These are phyloP conservation scores for Aleiodes sp. DNA, from an alignment of 1,140 invertebrate genomes.

Conservation along the genomic window DNA sequence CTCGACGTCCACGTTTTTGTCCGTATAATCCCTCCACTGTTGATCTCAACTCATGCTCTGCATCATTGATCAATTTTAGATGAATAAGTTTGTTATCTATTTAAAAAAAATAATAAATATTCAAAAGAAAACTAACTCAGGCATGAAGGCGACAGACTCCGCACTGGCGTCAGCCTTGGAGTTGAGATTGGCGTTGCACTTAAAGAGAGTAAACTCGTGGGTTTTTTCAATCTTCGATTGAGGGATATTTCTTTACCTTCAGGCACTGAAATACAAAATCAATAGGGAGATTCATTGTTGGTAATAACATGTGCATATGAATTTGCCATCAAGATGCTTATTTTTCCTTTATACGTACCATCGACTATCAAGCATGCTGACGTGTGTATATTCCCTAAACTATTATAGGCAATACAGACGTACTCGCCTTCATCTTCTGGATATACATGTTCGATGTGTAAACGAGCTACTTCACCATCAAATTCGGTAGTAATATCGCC, in stretches of 20 bases:
- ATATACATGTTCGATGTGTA: slow-evolving; percentile 80
- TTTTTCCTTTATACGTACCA: slow-evolving; percentile 65
- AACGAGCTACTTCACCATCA: slow-evolving; percentile 73
- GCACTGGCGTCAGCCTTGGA: slow-evolving; percentile 74
- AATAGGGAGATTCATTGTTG: background rate
- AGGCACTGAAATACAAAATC: slow-evolving; percentile 69
- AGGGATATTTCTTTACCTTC: slow-evolving; percentile 82
- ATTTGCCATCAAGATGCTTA: background rate
- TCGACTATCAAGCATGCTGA: slow-evolving; percentile 84
- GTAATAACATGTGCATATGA: too few species aligned
- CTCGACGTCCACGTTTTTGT: slow-evolving; percentile 43
- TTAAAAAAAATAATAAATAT: slow-evolving; percentile 25
- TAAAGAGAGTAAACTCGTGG: slow-evolving; percentile 72
- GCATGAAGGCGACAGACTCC: slow-evolving; percentile 71
- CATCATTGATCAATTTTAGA: slow-evolving; percentile 33
- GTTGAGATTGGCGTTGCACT: slow-evolving; percentile 79
- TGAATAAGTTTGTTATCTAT: too few species aligned
- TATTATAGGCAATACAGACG: slow-evolving; percentile 83
- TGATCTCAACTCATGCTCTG: slow-evolving; percentile 52
- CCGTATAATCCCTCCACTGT: slow-evolving; percentile 41
- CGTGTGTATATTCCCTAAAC: slow-evolving; percentile 80
- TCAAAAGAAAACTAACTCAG: slow-evolving; percentile 31
- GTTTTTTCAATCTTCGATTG: slow-evolving; percentile 73
- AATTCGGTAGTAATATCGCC: slow-evolving; percentile 75
- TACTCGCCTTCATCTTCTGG: slow-evolving; percentile 92